phyloP scores from a whole-genome alignment of 2,888 invertebrate species.

The Drosophila cyrtoloma region DNA sequence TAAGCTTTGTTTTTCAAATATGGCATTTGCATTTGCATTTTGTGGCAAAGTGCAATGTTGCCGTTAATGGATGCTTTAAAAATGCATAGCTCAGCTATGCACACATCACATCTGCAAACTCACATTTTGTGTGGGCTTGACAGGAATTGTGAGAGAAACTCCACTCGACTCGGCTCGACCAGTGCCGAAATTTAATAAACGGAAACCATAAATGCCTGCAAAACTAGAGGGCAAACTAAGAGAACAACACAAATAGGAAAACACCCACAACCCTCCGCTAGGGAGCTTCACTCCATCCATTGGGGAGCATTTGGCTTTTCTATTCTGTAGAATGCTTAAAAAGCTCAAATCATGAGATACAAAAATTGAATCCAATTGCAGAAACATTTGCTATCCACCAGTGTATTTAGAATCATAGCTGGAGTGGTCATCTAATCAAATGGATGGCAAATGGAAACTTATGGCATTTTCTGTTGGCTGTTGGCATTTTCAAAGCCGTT shows the following conservation, averaged over 20 bases:
- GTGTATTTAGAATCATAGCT: constrained; percentile 38
- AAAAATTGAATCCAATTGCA: constrained; percentile 74
- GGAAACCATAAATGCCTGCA: constrained; percentile 53
- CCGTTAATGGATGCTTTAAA: constrained; percentile 52
- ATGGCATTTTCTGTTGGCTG: constrained; percentile 34
- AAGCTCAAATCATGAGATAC: constrained; percentile 44
- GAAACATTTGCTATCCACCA: constrained; percentile 63
- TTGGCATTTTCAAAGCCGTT: constrained; percentile 73
- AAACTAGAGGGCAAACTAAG: constrained; percentile 28
- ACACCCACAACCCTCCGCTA: background rate
- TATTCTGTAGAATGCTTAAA: constrained; percentile 39
- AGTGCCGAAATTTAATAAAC: constrained; percentile 64
- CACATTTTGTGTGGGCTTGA: constrained; percentile 26
- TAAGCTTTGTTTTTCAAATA: constrained; percentile 1
- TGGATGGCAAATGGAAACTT: constrained; percentile 49
- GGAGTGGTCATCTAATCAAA: constrained; percentile 62
- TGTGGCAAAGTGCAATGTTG: constrained; percentile 30
- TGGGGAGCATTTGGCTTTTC: constrained; percentile 19
- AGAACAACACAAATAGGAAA: constrained; percentile 22
- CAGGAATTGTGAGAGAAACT: constrained; percentile 34
- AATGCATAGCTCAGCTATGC: constrained; percentile 42
- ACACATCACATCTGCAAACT: constrained; percentile 9
- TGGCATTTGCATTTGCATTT: constrained; percentile 13
- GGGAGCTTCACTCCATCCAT: constrained; percentile 2
- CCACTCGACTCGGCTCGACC: constrained; percentile 14